Evolutionary conservation across 1,140 invertebrate genomes (phyloP), one percentile per base, ranked within the genome.

Genomic region (Hestina assimilis): DNA sequence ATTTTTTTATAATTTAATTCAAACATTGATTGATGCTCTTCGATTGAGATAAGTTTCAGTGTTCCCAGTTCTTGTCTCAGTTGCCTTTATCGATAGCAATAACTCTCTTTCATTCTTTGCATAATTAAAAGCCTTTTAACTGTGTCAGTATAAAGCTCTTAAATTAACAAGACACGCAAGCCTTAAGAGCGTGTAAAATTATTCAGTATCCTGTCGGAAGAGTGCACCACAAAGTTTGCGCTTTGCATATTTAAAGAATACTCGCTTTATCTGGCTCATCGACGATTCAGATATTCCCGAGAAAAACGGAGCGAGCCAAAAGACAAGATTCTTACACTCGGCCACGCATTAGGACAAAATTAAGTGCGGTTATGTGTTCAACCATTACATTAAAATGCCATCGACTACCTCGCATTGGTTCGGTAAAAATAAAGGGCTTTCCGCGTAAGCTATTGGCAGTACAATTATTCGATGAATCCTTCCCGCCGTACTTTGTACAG

Each of bases 161-260:
- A 72, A 79, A 76, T 75, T 75, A 84, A 83, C 77, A 76, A 64
- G 77, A 84, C 83, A 87, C 72, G 77, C 78, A 75, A 75, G 70
- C 73, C 77, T 83, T 78, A 85, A 84, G 82, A 81, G 74, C 82
- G 82, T 87, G 79, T 85, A 87, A 85, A 83, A 83, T 87, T 84
- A 87, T 85, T 83, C 83, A 83, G 77, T 59, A 70, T 75, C 71
- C 80, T 77, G 80, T 84, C 79, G 79, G 75, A 86, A 81, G 74
- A 69, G 70, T 52, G 63, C 61, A 69, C 65, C 63, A 71, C 81
- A 83, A 84, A 85, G 81, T 86, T 86, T 81, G 72, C 79, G 75
- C 72, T 87, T 81, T 84, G 83, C 84, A 86, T 87, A 86, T 81
- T 83, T 84, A 85, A 88, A 85, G 77, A 76, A 83, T 79, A 76